phyloP scores from a whole-genome alignment of 2,888 invertebrate species.

The Pterostichus niger region DNA sequence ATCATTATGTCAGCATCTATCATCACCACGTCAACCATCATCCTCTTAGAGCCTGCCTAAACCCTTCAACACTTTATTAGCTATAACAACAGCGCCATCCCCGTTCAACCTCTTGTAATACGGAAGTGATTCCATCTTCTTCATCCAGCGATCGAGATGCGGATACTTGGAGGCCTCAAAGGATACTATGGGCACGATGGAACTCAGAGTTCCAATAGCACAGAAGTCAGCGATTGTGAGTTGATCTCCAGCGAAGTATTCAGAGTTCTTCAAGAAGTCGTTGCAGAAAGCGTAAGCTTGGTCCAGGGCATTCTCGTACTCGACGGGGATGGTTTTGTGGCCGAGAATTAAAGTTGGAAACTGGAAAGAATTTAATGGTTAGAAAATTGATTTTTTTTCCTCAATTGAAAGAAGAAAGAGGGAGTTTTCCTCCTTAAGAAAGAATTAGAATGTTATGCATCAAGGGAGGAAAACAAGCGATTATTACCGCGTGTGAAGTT shows the following conservation, averaged over 20 bases:
- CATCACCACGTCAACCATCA: no score
- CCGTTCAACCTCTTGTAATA: conserved; percentile 65
- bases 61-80: not conserved
- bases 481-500: no score
- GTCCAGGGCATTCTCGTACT: conserved; percentile 73
- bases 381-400: no score
- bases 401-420: no score
- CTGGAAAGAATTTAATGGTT: not conserved
- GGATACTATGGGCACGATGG: conserved; percentile 72
- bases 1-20: no score
- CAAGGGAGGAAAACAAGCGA: no score
- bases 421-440: no score
- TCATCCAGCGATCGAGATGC: conserved; percentile 72
- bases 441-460: no score
- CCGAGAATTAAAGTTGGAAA: not conserved
- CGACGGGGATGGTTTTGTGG: conserved; percentile 72
- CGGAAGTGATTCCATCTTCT: conserved; percentile 71
- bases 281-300: conserved; percentile 76
- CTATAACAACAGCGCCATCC: conserved; percentile 55
- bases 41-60: not conserved
- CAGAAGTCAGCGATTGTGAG: conserved; percentile 80
- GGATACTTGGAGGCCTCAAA: conserved; percentile 72
- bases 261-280: conserved; percentile 71
- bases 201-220: conserved; percentile 74
- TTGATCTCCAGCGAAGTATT: conserved; percentile 77